A percentile compares a stretch with the other conserved stretches of the same genome.
Evolutionary conservation across 1,140 invertebrate species (phyloP).

Genomic region (Cardiocondyla obscurior): DNA sequence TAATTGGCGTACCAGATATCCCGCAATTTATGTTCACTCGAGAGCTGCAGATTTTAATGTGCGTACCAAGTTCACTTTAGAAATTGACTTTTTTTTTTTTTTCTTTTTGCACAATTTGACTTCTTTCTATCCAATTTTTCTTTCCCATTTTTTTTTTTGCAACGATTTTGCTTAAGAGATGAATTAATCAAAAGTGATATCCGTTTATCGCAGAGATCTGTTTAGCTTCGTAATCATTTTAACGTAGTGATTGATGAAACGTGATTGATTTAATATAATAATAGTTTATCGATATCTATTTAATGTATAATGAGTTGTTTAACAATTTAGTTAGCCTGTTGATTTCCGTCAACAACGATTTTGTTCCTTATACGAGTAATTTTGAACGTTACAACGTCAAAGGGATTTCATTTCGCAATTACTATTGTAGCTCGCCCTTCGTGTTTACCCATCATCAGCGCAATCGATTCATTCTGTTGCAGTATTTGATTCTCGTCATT

Average conservation of each 20-base stretch:
- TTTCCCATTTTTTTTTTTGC: background rate
- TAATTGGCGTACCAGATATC: constrained; percentile 16
- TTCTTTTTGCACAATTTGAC: background rate
- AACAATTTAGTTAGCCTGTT: constrained; percentile 2
- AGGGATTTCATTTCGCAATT: constrained; percentile 36
- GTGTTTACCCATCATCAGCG: constrained; percentile 24
- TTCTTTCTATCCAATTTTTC: background rate
- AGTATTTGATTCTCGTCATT: constrained; percentile 33
- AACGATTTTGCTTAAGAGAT: background rate
- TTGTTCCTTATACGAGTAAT: background rate
- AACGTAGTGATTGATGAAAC: too few relatives aligned
- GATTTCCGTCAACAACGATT: constrained; percentile 16
- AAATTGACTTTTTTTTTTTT: background rate
- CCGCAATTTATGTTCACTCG: background rate
- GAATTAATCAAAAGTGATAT: background rate
- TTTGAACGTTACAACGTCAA: constrained; percentile 9
- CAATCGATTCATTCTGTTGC: constrained; percentile 30
- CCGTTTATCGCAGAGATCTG: background rate
- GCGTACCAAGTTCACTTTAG: background rate
- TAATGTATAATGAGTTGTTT: background rate
- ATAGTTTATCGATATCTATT: constrained; percentile 6
- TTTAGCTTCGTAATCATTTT: too few relatives aligned
- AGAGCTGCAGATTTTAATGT: background rate
- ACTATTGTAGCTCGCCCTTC: background rate
- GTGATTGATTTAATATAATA: background rate